These are phyloP conservation scores for Erpobdella octoculata DNA, from an alignment of 2,888 invertebrate species.

Conservation along the genomic window DNA sequence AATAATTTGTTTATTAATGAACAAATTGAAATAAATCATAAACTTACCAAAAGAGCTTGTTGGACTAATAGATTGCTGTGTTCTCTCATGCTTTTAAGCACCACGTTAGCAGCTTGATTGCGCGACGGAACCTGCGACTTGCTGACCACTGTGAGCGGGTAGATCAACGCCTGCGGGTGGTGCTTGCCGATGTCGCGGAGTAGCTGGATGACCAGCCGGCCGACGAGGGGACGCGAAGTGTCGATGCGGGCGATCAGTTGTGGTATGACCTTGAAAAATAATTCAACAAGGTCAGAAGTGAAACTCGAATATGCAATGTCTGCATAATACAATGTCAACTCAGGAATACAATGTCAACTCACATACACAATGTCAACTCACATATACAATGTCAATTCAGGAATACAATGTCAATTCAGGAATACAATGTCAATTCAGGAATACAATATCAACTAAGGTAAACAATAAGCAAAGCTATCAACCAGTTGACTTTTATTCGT, in stretches of 20 bases:
- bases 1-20: too few relatives aligned
- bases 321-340: too few relatives aligned
- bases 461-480: too few relatives aligned
- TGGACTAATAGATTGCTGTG: slow-evolving; percentile 83
- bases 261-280: slow-evolving; percentile 70
- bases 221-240: slow-evolving; percentile 77
- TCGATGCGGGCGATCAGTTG: slow-evolving; percentile 96
- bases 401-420: too few relatives aligned
- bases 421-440: too few relatives aligned
- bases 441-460: too few relatives aligned
- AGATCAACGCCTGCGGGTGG: slow-evolving; percentile 90
- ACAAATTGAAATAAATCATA: neutral
- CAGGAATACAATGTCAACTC: too few relatives aligned
- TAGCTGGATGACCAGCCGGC: slow-evolving; percentile 80
- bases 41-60: slow-evolving; percentile 83
- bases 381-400: too few relatives aligned
- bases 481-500: too few relatives aligned
- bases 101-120: slow-evolving; percentile 81
- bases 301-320: too few relatives aligned
- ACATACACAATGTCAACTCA: too few relatives aligned
- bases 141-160: slow-evolving; percentile 91
- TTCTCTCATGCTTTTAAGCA: slow-evolving; percentile 88
- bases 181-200: slow-evolving; percentile 73
- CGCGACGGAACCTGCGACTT: slow-evolving; percentile 57
- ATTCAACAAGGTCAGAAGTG: neutral